A percentile compares a stretch with the other conserved stretches of the same genome.
These are phyloP conservation scores for Drosophila willistoni DNA, from an alignment of 1,140 invertebrate species.

Conservation along the genomic window DNA sequence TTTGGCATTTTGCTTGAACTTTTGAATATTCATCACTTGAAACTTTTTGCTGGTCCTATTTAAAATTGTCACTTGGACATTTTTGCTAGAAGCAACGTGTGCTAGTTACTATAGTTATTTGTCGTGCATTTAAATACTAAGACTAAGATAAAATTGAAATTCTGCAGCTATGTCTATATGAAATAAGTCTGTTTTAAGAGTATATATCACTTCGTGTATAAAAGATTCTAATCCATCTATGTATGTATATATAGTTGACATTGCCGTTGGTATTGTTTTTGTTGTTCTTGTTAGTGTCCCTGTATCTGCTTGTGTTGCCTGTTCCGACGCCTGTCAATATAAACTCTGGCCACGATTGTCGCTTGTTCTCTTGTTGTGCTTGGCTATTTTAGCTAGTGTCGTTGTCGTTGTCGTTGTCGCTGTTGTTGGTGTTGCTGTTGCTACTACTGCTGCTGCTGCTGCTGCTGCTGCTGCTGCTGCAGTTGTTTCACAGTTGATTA, in stretches of 20 bases:
- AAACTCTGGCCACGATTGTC: constrained; percentile 58
- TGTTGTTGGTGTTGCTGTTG: constrained; percentile 39
- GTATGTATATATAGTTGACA: background rate
- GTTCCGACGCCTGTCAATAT: constrained; percentile 39
- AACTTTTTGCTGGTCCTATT: too few relatives aligned
- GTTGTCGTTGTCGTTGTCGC: constrained; percentile 64
- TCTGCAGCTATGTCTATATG: background rate
- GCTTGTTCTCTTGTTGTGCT: constrained; percentile 43
- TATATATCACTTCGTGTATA: background rate
- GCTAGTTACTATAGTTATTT: too few relatives aligned
- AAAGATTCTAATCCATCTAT: constrained; percentile 4
- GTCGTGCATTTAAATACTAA: too few relatives aligned
- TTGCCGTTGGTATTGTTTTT: constrained; percentile 10
- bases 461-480: constrained; percentile 47
- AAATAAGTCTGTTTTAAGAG: background rate
- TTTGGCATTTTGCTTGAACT: background rate
- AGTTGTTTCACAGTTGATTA: constrained; percentile 82
- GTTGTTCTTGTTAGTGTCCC: constrained; percentile 11
- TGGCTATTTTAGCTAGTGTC: constrained; percentile 55
- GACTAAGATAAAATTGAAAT: too few relatives aligned
- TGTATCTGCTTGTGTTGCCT: constrained; percentile 16
- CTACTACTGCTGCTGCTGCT: constrained; percentile 28
- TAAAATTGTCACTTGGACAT: too few relatives aligned
- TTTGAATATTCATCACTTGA: too few relatives aligned
- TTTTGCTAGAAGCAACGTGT: too few relatives aligned